phyloP scores from a whole-genome alignment of 1,140 invertebrate genomes.

The Dendrolimus punctatus region DNA sequence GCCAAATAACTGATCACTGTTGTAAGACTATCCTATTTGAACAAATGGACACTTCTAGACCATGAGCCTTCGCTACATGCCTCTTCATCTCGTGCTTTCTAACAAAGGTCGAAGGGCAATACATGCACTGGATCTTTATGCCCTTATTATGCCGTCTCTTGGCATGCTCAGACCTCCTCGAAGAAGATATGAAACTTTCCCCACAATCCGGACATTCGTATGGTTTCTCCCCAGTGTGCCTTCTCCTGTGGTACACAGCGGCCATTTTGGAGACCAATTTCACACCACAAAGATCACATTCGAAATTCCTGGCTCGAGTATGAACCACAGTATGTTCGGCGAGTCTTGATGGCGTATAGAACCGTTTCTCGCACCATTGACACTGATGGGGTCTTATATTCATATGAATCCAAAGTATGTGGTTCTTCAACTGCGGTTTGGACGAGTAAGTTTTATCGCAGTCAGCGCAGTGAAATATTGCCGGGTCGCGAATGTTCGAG shows the following conservation, averaged over 20 bases:
- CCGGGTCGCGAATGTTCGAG: conserved; percentile 51
- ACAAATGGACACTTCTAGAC: no score
- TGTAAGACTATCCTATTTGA: not conserved
- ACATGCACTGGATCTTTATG: conserved; percentile 27
- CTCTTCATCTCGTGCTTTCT: conserved; percentile 44
- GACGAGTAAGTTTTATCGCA: conserved; percentile 55
- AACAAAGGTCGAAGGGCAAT: conserved; percentile 41
- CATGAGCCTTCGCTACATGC: conserved; percentile 43
- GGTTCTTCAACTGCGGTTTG: conserved; percentile 59
- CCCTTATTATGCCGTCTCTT: conserved; percentile 58
- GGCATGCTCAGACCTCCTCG: conserved; percentile 50
- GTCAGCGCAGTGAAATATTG: conserved; percentile 57
- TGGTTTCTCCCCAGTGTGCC: conserved; percentile 84
- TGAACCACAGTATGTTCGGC: conserved; percentile 65
- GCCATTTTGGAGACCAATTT: conserved; percentile 64
- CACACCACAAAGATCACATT: conserved; percentile 63
- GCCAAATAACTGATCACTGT: not conserved
- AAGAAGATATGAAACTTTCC: conserved; percentile 65
- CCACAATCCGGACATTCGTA: conserved; percentile 82
- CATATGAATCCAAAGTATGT: conserved; percentile 68
- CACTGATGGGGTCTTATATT: conserved; percentile 63
- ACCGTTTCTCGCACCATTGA: conserved; percentile 61
- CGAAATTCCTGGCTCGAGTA: conserved; percentile 58
- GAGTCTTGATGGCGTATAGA: conserved; percentile 58
- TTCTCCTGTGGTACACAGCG: conserved; percentile 53